Conservation (phyloP, 2,888 invertebrate species). For the Ormyrus pomaceus region DNA sequence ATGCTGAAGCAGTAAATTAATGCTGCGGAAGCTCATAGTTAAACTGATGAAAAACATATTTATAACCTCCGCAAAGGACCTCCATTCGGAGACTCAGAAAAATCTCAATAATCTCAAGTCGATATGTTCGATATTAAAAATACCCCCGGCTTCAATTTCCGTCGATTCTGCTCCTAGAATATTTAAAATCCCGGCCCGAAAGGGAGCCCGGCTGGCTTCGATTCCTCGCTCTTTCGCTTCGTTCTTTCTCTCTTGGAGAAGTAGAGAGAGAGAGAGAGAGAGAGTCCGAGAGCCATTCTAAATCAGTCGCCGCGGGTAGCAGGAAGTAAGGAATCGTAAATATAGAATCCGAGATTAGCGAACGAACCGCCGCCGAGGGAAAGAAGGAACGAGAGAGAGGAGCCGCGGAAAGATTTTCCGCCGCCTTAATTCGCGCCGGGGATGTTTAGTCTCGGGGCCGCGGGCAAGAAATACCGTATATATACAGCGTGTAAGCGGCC, state of each 20-base stretch:
- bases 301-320: conserved; percentile 57
- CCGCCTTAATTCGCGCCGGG: conserved; percentile 12
- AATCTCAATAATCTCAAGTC: conserved; percentile 5
- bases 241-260: background rate
- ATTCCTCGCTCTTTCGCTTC: conserved; percentile 9
- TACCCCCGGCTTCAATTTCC: conserved; percentile 14
- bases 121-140: conserved; percentile 23
- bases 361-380: conserved; percentile 11
- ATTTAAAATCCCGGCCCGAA: conserved; percentile 42
- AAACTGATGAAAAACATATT: no score
- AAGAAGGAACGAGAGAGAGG: conserved; percentile 3
- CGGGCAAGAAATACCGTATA: background rate
- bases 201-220: conserved; percentile 16
- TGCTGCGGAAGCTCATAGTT: no score
- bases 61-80: no score
- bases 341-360: conserved; percentile 57
- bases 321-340: conserved; percentile 60
- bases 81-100: background rate
- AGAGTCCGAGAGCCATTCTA: conserved; percentile 50
- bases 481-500: background rate
- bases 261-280: background rate
- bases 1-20: no score
- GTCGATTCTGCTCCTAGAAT: conserved; percentile 28
- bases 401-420: conserved; percentile 18
- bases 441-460: conserved; percentile 34